These are phyloP conservation scores for Tetropium fuscum DNA, from an alignment of 2,888 invertebrate species.

Conservation along the genomic window DNA sequence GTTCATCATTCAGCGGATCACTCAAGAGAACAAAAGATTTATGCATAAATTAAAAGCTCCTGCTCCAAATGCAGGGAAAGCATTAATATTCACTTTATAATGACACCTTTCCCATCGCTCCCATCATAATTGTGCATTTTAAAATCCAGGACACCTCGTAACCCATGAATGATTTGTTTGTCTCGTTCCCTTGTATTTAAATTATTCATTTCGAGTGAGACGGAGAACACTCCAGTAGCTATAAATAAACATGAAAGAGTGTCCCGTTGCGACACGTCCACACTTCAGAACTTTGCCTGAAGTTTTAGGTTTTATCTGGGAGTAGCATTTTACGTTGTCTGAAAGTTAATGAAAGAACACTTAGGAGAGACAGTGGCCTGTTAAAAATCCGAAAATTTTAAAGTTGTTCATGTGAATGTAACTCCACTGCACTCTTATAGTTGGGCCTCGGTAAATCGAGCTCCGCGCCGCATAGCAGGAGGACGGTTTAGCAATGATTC, in stretches of 20 bases:
- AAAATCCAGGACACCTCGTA: constrained; percentile 10
- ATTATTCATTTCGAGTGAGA: constrained; percentile 17
- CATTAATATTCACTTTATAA: constrained; percentile 23
- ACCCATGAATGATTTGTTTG: constrained; percentile 21
- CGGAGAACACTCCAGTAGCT: constrained; percentile 12
- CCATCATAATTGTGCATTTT: constrained; percentile 23
- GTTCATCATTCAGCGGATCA: constrained; percentile 6
- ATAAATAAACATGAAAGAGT: constrained; percentile 46
- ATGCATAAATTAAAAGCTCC: constrained; percentile 24
- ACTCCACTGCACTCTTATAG: constrained; percentile 8
- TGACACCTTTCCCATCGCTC: constrained; percentile 21
- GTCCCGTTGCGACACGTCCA: constrained; percentile 54
- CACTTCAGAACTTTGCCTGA: constrained; percentile 52
- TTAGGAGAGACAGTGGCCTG: constrained; percentile 49
- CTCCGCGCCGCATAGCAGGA: too few relatives aligned
- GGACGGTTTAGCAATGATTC: too few relatives aligned
- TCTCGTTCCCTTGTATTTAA: constrained; percentile 14
- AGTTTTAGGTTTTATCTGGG: constrained; percentile 54
- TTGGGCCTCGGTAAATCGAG: constrained; percentile 3
- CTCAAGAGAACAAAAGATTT: constrained; percentile 3
- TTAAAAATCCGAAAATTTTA: constrained; percentile 45
- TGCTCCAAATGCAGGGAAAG: not conserved
- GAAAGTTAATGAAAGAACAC: constrained; percentile 59
- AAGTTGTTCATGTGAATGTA: constrained; percentile 25
- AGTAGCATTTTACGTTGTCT: constrained; percentile 57